These are phyloP conservation scores for Podiceps cristatus DNA, from an alignment of 2,113 vertebrate genomes.

Conservation along the genomic window DNA sequence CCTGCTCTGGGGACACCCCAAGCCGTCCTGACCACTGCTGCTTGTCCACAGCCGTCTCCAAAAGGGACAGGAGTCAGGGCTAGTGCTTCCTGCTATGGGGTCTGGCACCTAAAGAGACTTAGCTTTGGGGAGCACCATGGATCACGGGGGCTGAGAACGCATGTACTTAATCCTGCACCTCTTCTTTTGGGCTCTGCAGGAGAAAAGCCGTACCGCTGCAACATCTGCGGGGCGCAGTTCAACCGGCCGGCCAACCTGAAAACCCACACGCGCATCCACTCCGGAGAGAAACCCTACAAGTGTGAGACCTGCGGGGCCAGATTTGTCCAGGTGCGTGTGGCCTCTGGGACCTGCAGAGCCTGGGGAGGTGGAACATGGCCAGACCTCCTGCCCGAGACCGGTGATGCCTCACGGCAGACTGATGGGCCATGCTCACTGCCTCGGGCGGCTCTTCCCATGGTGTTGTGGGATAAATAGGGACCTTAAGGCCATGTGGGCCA, in stretches of 20 bases:
- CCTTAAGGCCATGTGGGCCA: fast-evolving
- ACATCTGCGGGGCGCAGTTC: slow-evolving; percentile 96
- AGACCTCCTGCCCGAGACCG: not conserved
- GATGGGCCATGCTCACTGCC: not conserved
- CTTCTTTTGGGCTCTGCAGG: slow-evolving; percentile 71
- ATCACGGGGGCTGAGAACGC: not conserved
- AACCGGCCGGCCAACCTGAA: slow-evolving; percentile 98
- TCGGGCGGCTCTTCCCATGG: not conserved
- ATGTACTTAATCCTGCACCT: not conserved
- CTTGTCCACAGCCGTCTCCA: not conserved
- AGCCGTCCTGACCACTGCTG: not conserved
- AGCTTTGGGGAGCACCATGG: not conserved
- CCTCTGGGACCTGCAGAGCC: not conserved
- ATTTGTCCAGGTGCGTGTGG: slow-evolving; percentile 79
- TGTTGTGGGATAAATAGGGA: not conserved
- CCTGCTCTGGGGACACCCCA: not conserved
- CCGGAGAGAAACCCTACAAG: slow-evolving; percentile 98
- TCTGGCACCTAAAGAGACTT: not conserved
- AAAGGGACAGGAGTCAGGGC: not conserved
- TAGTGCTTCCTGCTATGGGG: not conserved
- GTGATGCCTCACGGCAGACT: not conserved
- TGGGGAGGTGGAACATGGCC: not conserved
- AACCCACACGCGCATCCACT: slow-evolving; percentile 97
- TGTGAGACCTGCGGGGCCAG: slow-evolving; percentile 91
- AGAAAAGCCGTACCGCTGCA: slow-evolving; percentile 95